These are phyloP conservation scores for Notechis scutatus DNA, from an alignment of 2,113 vertebrate genomes.

Conservation along the genomic window DNA sequence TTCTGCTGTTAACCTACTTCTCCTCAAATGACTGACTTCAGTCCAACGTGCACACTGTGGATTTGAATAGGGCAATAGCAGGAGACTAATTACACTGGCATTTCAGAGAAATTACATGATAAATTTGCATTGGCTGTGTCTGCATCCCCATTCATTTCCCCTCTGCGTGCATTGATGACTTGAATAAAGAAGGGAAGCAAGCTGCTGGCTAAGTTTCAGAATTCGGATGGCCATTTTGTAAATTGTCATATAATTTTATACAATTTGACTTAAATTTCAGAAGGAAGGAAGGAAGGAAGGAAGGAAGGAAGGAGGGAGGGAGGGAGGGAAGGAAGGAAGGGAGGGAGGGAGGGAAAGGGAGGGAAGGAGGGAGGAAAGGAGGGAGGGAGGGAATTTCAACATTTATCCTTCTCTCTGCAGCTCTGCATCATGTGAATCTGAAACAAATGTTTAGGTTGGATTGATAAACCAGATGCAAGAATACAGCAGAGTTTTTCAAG, in stretches of 20 bases:
- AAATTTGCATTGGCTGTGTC: conserved; percentile 14
- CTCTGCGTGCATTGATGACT: neutral
- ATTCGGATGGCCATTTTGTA: neutral
- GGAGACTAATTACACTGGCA: conserved; percentile 24
- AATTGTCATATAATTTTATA: neutral
- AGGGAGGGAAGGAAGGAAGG: neutral
- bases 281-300: neutral
- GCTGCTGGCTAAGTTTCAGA: conserved; percentile 4
- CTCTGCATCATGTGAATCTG: neutral
- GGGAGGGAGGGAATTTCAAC: neutral
- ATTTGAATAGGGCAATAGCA: conserved; percentile 26
- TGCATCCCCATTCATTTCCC: conserved; percentile 3
- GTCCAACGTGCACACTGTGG: conserved; percentile 3
- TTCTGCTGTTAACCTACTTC: conserved; percentile 12
- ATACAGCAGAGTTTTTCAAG: neutral
- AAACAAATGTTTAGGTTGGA: neutral
- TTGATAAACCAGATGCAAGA: neutral
- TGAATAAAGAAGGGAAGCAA: conserved; percentile 12
- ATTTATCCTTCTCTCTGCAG: neutral
- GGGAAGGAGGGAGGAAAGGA: neutral
- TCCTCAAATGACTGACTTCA: conserved; percentile 15
- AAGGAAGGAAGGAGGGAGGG: neutral
- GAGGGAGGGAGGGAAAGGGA: too few species aligned
- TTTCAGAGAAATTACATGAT: conserved; percentile 25
- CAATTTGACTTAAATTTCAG: neutral